Evolutionary conservation across 2,797 vertebrate genomes (phyloP), one percentile per base, ranked within the genome.

Genomic region (Astyanax mexicanus): DNA sequence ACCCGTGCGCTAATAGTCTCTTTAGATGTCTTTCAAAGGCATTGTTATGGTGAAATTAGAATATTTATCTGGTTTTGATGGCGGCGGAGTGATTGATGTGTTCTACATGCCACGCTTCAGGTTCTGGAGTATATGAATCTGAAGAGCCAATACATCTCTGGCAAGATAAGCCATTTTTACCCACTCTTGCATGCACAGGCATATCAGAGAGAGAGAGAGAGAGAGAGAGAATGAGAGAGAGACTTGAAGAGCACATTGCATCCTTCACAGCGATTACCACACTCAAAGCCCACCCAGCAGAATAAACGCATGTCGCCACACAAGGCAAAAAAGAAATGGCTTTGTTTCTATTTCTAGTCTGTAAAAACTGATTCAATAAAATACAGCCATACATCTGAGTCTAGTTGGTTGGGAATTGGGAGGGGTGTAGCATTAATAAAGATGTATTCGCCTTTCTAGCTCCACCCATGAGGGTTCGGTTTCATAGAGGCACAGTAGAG

Each of bases 121-220:
- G 78, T 81, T 92, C 89, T 92, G 90, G 92, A 93, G 90, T 92
- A 84, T 89, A 88, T 91, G 92, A 93, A 92, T 92, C 85, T 92
- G 90, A 91, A 93, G 91, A 90, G 91, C 77, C 88, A 80, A 91
- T 91, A 88, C 90, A 91, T 92, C 92, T 92, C 91, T 86, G 84
- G 90, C 29, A 86, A 91, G 92, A 93, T 93, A 93, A 93, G 93
- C 90, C 84, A 91, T 93, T 91, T 78, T 77, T 77, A 80, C 69
- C 70, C 80, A 79, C 78, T 80, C 80, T 80, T 80, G 84, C 79
- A 92, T 91, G 91, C 91, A 92, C 88, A 87, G 87, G 91, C 88
- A 89, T 89, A 93, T 93, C 91, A 91, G 91, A 91, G 91, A 25
- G 45, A 40, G 89, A 54, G 60, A 72, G 67, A 72, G 44, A 21